Evolutionary conservation across 2,797 vertebrate genomes (phyloP), one percentile per base, ranked within the genome.

Genomic region (Allobates femoralis): DNA sequence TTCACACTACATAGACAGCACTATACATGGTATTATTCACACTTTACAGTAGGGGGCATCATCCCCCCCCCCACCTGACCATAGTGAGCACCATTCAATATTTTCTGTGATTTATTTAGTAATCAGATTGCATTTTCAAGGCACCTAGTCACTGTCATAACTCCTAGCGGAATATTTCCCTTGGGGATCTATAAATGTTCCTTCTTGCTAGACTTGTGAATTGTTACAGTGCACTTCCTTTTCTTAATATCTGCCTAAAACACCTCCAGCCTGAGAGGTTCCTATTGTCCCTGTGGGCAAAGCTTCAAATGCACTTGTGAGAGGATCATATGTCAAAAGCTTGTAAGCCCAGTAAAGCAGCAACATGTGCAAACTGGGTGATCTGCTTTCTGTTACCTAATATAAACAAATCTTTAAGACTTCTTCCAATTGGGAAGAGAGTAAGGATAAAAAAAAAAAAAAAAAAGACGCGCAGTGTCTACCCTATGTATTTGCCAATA

Each of bases 341-440:
- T 51, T 77, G 7, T 77, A 85, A 64, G 79, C 66, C 30, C 83
- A 91, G 86, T 0, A 0, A 76, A 55, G 56, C 14, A 82, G 85
- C 85, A 82, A 86, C 55, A 85, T 86, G 85, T 82, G 71, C 69
- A 76, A 81, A 76, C 85, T 81, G 85, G 60, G 58, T 67, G 79
- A 81, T 82, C 85, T 86, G 85, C 82, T 86, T 86, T 82, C 66
- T 82, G 77, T 86, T 76, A 82, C 28, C 60, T 56, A 86, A 81
- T 82, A 76, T 67, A 83, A 82, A 83, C 62, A 86, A 23, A 50
- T 86, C 58, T 77, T 76, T 58, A 46, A n/a, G 50, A 56, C n/a
- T 30, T n/a, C 10, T 58, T 73, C 71, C 85, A 83, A 77, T 16
- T 76, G 64, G 26, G 53, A 51, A 85, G 37, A 69, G 30, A 81